Evolutionary conservation across 2,113 vertebrate genomes (phyloP).

Genomic region (Semnornis frantzii): DNA sequence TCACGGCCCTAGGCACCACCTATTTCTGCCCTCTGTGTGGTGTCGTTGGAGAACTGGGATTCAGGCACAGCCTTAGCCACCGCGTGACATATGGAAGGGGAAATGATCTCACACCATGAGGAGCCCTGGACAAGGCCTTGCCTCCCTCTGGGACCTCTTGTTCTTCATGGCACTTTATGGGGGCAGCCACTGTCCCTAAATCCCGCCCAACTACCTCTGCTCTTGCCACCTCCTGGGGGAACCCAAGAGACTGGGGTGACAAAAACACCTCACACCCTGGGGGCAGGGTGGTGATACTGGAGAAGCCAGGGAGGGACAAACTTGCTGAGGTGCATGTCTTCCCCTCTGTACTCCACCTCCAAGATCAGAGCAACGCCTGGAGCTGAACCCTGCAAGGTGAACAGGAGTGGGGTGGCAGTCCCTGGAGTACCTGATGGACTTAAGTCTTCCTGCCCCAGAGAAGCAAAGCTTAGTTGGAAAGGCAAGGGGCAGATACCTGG

Average conservation of each 20-base stretch:
- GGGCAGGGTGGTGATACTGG: not conserved
- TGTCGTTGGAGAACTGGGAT: not conserved
- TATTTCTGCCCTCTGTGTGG: not conserved
- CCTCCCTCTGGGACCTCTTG: not conserved
- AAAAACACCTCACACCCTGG: not conserved
- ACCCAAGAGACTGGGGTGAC: not conserved
- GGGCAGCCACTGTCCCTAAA: not conserved
- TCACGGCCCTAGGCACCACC: accelerated
- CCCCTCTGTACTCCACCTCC: not conserved
- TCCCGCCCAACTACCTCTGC: not conserved
- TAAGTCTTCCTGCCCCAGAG: not conserved
- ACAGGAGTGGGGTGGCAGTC: not conserved
- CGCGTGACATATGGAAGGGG: accelerated
- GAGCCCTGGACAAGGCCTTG: not conserved
- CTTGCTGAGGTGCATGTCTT: accelerated
- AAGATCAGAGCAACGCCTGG: not conserved
- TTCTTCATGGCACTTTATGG: not conserved
- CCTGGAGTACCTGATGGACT: not conserved
- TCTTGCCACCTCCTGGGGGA: not conserved
- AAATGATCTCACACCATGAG: not conserved
- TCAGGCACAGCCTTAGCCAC: not conserved
- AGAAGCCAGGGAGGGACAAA: not conserved
- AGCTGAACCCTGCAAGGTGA: not conserved
- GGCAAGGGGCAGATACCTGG: not conserved
- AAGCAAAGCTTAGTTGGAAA: not conserved